Conservation (phyloP, 2,888 invertebrate genomes). For the Apamea crenata region DNA sequence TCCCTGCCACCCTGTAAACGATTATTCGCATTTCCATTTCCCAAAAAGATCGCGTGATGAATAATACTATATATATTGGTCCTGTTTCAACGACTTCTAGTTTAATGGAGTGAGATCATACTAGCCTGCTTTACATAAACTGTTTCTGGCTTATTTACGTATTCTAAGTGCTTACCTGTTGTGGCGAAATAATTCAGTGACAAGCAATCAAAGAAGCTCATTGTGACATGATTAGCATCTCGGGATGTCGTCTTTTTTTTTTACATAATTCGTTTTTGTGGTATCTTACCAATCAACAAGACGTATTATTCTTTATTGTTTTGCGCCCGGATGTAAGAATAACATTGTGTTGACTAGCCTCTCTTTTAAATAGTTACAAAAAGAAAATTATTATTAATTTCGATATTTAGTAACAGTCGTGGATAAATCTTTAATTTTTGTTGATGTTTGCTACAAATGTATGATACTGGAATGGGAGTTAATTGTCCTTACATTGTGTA, state of each 20-base stretch:
- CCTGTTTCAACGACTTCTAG: not conserved
- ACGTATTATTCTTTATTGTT: slow-evolving; percentile 26
- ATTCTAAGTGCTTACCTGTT: not conserved
- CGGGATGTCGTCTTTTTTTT: slow-evolving; percentile 40
- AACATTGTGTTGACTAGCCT: slow-evolving; percentile 33
- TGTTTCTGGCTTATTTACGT: not conserved
- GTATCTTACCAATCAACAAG: not conserved
- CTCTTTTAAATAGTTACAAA: slow-evolving; percentile 33
- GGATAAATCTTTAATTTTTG: slow-evolving; percentile 33
- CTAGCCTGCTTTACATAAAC: not conserved
- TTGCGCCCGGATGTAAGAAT: slow-evolving; percentile 28
- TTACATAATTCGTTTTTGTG: not conserved
- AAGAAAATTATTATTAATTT: slow-evolving; percentile 16
- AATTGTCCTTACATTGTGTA: slow-evolving; percentile 23
- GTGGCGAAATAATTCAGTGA: not conserved
- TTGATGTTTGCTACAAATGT: slow-evolving; percentile 38
- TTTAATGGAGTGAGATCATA: not conserved
- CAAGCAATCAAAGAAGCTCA: not conserved
- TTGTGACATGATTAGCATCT: not conserved
- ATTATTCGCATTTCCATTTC: too few species aligned
- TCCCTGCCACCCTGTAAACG: too few species aligned
- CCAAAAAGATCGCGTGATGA: not conserved
- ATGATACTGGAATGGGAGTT: slow-evolving; percentile 39
- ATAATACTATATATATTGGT: not conserved
- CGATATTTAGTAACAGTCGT: slow-evolving; percentile 41